These are phyloP conservation scores for Tenebrosternarchus preto DNA, from an alignment of 2,113 vertebrate genomes.

Conservation along the genomic window DNA sequence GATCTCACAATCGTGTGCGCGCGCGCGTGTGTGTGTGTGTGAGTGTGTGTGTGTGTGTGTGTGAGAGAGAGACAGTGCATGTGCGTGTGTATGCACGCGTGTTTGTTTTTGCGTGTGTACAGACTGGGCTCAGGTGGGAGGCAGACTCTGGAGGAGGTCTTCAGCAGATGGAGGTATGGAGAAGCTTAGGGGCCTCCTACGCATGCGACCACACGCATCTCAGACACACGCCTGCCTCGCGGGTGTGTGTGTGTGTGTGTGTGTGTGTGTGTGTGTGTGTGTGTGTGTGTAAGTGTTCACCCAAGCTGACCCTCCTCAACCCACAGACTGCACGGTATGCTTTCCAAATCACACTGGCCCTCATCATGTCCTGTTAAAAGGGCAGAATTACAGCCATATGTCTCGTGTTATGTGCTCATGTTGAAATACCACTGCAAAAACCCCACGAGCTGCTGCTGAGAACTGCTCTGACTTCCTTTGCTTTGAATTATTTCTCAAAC, in stretches of 20 bases:
- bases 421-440: background rate
- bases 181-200: conserved; percentile 66
- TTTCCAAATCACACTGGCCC: background rate
- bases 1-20: conserved; percentile 27
- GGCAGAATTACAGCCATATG: conserved; percentile 25
- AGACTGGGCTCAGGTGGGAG: conserved; percentile 73
- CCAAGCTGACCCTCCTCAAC: conserved; percentile 10
- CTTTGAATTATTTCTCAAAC: background rate
- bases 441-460: background rate
- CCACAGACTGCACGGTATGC: conserved; percentile 3
- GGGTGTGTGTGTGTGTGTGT: background rate
- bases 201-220: conserved; percentile 46
- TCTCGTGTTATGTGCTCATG: background rate
- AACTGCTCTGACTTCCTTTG: background rate
- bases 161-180: conserved; percentile 75
- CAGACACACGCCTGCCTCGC: conserved; percentile 10
- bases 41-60: conserved; percentile 29
- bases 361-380: background rate
- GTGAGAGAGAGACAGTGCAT: too few species aligned
- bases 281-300: conserved; percentile 1
- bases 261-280: background rate
- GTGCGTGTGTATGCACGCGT: conserved; percentile 32
- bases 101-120: conserved; percentile 37
- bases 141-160: conserved; percentile 59
- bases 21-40: conserved; percentile 13